Conservation (phyloP, 1,140 invertebrate genomes). For the Zaprionus vittiger region DNA sequence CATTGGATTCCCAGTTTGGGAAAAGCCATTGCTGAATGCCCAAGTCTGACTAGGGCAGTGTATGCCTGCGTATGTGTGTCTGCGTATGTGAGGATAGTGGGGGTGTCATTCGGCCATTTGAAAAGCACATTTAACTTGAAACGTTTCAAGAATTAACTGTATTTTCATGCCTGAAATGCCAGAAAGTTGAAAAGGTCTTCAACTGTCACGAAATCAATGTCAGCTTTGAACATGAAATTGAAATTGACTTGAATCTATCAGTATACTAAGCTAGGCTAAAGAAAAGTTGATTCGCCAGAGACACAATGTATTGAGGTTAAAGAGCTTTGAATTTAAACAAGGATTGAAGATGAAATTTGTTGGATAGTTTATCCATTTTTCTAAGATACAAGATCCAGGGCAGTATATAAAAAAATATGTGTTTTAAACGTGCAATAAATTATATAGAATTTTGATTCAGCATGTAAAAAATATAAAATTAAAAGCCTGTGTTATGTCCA, state of each 20-base stretch:
- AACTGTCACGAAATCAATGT: conserved; percentile 8
- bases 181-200: conserved; percentile 34
- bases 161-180: conserved; percentile 46
- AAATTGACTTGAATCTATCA: conserved; percentile 1
- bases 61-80: conserved; percentile 18
- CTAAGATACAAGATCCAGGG: too few relatives aligned
- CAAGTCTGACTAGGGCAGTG: conserved; percentile 28
- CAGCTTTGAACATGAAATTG: neutral
- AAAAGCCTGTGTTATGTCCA: too few relatives aligned
- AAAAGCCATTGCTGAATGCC: conserved; percentile 45
- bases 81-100: conserved; percentile 16
- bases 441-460: too few relatives aligned
- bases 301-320: neutral
- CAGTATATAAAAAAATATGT: too few relatives aligned
- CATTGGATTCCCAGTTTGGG: conserved; percentile 45
- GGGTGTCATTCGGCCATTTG: conserved; percentile 19
- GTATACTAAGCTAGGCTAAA: neutral
- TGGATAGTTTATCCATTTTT: too few relatives aligned
- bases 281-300: neutral
- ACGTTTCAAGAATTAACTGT: conserved; percentile 62
- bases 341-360: too few relatives aligned
- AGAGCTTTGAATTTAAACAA: neutral
- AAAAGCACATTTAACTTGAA: conserved; percentile 68
- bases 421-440: too few relatives aligned
- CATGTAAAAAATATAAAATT: too few relatives aligned